Evolutionary conservation across 2,888 invertebrate genomes (phyloP).

Genomic region (Lepidocyrtoides sp.): DNA sequence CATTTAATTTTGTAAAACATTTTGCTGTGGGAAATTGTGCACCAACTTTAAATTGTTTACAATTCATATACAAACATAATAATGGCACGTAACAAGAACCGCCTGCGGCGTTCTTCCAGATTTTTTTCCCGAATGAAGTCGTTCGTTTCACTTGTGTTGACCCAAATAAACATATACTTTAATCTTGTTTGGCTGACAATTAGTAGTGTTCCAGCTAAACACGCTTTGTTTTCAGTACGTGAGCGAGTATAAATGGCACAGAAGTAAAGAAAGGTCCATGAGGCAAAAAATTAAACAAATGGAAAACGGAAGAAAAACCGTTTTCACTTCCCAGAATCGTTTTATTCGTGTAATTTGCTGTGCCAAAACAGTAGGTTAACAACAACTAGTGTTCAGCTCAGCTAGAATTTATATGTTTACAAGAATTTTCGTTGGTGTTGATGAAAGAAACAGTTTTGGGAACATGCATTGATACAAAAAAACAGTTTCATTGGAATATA

Average conservation of each 20-base stretch:
- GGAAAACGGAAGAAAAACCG: not conserved
- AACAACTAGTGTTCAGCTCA: not conserved
- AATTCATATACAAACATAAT: not conserved
- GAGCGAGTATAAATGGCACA: not conserved
- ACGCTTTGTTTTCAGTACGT: no score
- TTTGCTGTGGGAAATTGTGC: no score
- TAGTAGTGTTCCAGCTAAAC: not conserved
- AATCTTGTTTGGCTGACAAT: not conserved
- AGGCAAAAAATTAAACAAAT: constrained; percentile 19
- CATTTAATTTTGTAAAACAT: no score
- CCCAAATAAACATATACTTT: constrained; percentile 49
- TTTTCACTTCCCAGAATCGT: not conserved
- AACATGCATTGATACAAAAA: not conserved
- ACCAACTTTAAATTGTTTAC: no score
- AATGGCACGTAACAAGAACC: not conserved
- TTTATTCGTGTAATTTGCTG: not conserved
- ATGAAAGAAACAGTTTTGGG: not conserved
- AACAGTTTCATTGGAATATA: not conserved
- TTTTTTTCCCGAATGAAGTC: not conserved
- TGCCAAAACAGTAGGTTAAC: not conserved
- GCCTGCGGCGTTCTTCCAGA: constrained; percentile 1
- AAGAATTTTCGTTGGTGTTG: not conserved
- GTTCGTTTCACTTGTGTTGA: constrained; percentile 38
- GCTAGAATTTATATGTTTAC: not conserved
- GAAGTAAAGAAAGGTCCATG: not conserved